These are phyloP conservation scores for Vespertilio murinus DNA, from an alignment of 2,797 vertebrate genomes.

Conservation along the genomic window DNA sequence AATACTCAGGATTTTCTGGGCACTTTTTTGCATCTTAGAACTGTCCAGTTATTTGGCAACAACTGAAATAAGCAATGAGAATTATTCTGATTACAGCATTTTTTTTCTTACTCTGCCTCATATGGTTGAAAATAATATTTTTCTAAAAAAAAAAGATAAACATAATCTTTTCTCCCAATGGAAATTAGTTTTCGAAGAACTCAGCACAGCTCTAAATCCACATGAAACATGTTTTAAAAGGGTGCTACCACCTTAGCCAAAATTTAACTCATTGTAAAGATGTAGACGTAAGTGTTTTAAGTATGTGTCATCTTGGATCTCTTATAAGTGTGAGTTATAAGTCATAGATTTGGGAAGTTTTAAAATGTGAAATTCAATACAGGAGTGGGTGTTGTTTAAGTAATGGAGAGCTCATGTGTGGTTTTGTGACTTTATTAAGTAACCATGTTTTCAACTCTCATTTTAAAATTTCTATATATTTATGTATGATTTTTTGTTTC, in stretches of 20 bases:
- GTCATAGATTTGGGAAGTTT: background rate
- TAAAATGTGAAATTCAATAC: background rate
- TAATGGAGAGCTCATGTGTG: background rate
- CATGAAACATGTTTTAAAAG: constrained; percentile 19
- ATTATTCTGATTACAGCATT: background rate
- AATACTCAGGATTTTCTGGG: background rate
- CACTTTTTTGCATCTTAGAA: background rate
- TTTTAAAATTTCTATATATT: background rate
- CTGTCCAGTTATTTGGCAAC: background rate
- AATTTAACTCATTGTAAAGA: background rate
- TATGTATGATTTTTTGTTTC: background rate
- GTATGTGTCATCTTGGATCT: background rate
- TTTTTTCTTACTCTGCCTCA: constrained; percentile 9
- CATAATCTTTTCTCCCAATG: background rate
- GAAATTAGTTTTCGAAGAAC: background rate
- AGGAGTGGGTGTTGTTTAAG: background rate
- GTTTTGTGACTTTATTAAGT: background rate
- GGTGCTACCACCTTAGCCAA: background rate
- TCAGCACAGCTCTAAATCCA: background rate
- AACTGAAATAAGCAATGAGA: constrained; percentile 15
- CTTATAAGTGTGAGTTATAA: background rate
- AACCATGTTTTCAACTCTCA: background rate
- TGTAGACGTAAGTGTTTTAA: background rate
- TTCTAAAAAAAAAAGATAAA: background rate
- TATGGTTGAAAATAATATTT: constrained; percentile 10